Conservation (phyloP, 2,888 invertebrate species). For the Arenicola marina region DNA sequence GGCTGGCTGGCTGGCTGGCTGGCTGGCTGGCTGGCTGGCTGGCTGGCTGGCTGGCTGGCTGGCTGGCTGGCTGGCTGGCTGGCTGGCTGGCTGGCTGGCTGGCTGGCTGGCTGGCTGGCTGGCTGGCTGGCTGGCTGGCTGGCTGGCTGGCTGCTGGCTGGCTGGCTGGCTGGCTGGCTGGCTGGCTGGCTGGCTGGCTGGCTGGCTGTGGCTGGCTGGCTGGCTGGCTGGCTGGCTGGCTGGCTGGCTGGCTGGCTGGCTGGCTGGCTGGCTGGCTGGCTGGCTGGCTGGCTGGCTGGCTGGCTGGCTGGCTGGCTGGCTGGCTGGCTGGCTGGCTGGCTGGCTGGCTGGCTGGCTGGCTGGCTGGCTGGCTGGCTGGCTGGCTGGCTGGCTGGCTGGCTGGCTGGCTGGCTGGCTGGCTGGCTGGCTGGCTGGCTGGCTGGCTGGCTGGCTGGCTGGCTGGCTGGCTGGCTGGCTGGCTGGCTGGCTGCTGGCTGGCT, state of each 20-base stretch:
- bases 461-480: slow-evolving; percentile 1
- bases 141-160: too few species aligned
- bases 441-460: slow-evolving; percentile 1
- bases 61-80: slow-evolving; percentile 1
- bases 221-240: slow-evolving; percentile 1
- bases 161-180: slow-evolving; percentile 1
- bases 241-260: slow-evolving; percentile 1
- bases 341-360: slow-evolving; percentile 1
- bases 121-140: slow-evolving; percentile 1
- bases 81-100: slow-evolving; percentile 1
- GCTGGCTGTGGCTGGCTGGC: too few species aligned
- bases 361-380: slow-evolving; percentile 1
- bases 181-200: slow-evolving; percentile 1
- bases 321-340: slow-evolving; percentile 1
- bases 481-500: too few species aligned
- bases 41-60: slow-evolving; percentile 1
- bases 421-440: slow-evolving; percentile 1
- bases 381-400: slow-evolving; percentile 1
- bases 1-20: slow-evolving; percentile 1
- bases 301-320: slow-evolving; percentile 1
- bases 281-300: slow-evolving; percentile 1
- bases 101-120: slow-evolving; percentile 1
- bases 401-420: slow-evolving; percentile 1
- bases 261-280: slow-evolving; percentile 1
- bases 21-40: slow-evolving; percentile 1